Base-by-base conservation (phyloP, 2,797 vertebrate species). In the Pempheris klunzingeri region DNA sequence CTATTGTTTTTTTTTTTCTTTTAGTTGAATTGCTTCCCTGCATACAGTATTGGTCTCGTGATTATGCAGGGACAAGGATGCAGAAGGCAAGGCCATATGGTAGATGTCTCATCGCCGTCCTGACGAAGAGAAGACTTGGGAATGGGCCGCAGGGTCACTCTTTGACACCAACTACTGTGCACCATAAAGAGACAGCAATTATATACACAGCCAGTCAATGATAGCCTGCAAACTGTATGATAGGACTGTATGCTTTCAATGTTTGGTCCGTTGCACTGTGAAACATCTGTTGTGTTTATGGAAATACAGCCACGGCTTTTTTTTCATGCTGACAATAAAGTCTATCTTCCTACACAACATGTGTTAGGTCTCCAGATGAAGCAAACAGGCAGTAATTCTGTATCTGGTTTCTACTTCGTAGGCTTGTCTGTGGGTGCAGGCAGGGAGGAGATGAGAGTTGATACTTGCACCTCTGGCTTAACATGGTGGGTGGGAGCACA, bases 61-160 rank as follows among this genome's bases (percentile, higher is more conserved):
- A 95, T 95, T 94, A 95, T 94, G 93, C 92, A 91, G 87, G 83
- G 80, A 85, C 77, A 88, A 84, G 77, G 87, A 89, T 93, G 92
- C 95, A 94, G 94, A 94, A 93, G 95, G 94, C 89, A 57, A 55
- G 86, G 88, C 94, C 94, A 95, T 96, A 95, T 95, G 95, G 92
- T 92, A 57, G 87, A 92, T 93, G 93, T 95, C 94, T 93, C 86
- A 82, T 88, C 87, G 44, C 76, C 81, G 66, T 77, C 64, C 81
- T 86, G 88, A 90, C 75, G 80, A 79, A 78, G 83, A 82, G 78
- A 85, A 80, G 88, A 71, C 83, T 83, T 63, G 71, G 70, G 68
- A 87, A 69, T 14, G 68, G 77, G 79, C 82, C 62, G 71, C 70
- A 43, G 89, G 91, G 91, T 92, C 91, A 88, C 83, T 70, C 77